Evolutionary conservation across 2,888 invertebrate species (phyloP).

Genomic region (Linnaemya vulpina): DNA sequence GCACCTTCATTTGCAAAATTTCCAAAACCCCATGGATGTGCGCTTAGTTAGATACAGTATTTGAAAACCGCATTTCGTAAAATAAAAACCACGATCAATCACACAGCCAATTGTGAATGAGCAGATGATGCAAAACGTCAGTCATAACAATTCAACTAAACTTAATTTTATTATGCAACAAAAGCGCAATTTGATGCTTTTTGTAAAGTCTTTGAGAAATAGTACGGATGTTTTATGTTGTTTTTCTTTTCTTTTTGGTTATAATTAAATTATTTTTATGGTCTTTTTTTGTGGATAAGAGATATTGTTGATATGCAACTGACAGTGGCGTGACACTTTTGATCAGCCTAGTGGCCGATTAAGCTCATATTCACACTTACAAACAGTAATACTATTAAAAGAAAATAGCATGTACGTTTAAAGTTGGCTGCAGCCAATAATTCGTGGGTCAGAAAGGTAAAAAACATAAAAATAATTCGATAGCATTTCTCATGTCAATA

Average conservation of each 20-base stretch:
- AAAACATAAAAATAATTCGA: too few relatives aligned
- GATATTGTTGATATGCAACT: slow-evolving; percentile 24
- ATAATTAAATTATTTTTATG: slow-evolving; percentile 47
- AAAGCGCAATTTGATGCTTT: slow-evolving; percentile 63
- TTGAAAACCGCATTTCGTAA: slow-evolving; percentile 48
- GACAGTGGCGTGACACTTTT: slow-evolving; percentile 50
- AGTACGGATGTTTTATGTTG: not conserved
- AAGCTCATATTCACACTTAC: slow-evolving; percentile 15
- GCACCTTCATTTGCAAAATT: not conserved
- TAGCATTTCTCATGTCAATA: too few relatives aligned
- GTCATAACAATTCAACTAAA: slow-evolving; percentile 44
- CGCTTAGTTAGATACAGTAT: not conserved
- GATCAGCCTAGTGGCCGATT: slow-evolving; percentile 11
- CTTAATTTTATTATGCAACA: slow-evolving; percentile 65
- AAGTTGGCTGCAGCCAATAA: too few relatives aligned
- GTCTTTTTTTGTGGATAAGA: not conserved
- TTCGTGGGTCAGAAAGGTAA: too few relatives aligned
- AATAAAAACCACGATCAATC: slow-evolving; percentile 21
- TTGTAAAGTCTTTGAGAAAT: slow-evolving; percentile 32
- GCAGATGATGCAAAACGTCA: slow-evolving; percentile 46
- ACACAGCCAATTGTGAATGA: slow-evolving; percentile 37
- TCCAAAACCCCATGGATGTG: not conserved
- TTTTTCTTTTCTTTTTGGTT: not conserved
- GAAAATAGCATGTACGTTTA: too few relatives aligned
- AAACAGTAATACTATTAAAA: too few relatives aligned